Evolutionary conservation across 2,113 vertebrate species (phyloP), one percentile per base, ranked within the genome.

Genomic region (Scomber scombrus): DNA sequence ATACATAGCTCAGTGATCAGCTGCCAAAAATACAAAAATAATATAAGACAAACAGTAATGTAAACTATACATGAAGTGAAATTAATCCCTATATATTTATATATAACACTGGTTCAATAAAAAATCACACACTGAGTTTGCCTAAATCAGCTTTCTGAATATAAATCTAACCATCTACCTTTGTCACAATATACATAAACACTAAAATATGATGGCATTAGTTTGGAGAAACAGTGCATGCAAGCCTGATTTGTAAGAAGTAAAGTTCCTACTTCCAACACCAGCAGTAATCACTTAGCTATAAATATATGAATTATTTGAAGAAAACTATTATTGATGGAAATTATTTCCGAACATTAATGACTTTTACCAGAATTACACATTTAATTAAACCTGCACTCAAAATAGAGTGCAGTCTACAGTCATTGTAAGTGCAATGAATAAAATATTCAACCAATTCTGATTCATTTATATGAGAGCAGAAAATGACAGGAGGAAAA

Each of bases 341-440:
- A 84, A 73, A 76, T 79, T 29, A 78, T 74, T 71, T 72, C 31
- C 49, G 12, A 70, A 23, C 76, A 84, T 83, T 90, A 91, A 92
- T 89, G 81, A 80, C 79, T 69, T 82, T 50, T 31, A 81, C 91
- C 88, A 88, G 86, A 91, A 88, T 92, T 89, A 90, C 14, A 81
- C 58, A 66, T 91, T 90, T 90, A 91, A 92, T 90, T 89, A 91
- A 89, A 84, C 29, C 80, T 85, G 71, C 74, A 74, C 88, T 90
- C 63, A 86, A 87, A 90, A 90, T 91, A 89, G 85, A 85, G 73
- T 76, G 40, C 78, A 79, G 26, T 68, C 81, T 66, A 66, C 57
- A 81, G 85, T 85, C 6, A 76, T 50, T 10, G 15, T 55, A 21
- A 40, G 14, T 66, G 31, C 61, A 57, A 72, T 55, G n/a, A 55